Percentiles rank a stretch among this genome's conserved stretches.
Conservation (phyloP, 2,113 vertebrate genomes). For the Rhinogobius similis region DNA sequence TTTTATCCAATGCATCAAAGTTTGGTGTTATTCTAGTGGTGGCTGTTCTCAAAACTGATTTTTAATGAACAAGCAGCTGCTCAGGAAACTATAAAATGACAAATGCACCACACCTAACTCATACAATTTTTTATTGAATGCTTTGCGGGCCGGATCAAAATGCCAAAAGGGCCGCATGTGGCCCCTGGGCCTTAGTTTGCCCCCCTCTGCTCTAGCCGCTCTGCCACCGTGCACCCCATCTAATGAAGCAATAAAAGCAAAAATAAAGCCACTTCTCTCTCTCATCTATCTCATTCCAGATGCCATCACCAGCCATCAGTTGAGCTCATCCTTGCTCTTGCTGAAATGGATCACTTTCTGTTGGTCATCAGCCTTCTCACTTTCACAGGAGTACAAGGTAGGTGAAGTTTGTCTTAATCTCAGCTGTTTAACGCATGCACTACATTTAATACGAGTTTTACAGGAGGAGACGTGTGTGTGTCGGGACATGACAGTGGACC, state of each 20-base stretch:
- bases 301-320: neutral
- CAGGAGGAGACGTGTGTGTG: slow-evolving; percentile 79
- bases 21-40: too few relatives aligned
- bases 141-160: too few relatives aligned
- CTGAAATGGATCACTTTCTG: neutral
- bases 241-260: neutral
- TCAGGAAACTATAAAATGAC: too few relatives aligned
- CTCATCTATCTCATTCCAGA: neutral
- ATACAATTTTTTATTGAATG: too few relatives aligned
- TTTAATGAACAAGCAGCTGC: too few relatives aligned
- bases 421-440: neutral
- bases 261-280: neutral
- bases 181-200: too few relatives aligned
- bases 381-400: neutral
- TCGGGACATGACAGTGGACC: slow-evolving; percentile 85
- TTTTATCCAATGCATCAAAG: too few relatives aligned
- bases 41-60: too few relatives aligned
- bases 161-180: too few relatives aligned
- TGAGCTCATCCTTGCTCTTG: neutral
- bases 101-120: too few relatives aligned
- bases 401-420: neutral
- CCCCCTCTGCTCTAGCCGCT: too few relatives aligned
- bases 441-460: neutral
- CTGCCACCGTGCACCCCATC: too few relatives aligned
- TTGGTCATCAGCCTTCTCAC: neutral